phyloP scores from a whole-genome alignment of 2,113 vertebrate genomes.

The Gallinago paraguaiae region DNA sequence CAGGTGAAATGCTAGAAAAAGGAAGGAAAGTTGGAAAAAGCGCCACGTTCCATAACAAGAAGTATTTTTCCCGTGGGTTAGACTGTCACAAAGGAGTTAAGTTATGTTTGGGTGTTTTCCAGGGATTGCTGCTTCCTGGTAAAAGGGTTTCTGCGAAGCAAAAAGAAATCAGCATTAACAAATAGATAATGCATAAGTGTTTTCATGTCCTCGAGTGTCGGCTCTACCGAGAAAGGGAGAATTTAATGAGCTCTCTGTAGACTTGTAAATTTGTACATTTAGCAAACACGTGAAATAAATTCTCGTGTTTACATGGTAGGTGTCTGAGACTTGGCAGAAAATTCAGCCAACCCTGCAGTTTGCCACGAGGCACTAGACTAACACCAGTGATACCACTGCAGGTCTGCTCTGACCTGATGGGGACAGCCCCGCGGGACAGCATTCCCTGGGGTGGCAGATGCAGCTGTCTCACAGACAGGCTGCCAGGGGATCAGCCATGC shows the following conservation, averaged over 20 bases:
- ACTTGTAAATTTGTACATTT: not conserved
- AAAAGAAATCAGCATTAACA: not conserved
- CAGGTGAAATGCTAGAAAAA: not conserved
- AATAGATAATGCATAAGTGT: fast-evolving
- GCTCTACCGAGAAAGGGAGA: not conserved
- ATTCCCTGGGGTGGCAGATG: not conserved
- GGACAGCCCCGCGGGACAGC: fast-evolving
- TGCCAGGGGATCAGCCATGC: too few species aligned
- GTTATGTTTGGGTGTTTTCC: not conserved
- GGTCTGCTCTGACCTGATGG: fast-evolving
- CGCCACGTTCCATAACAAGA: fast-evolving
- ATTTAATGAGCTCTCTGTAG: not conserved
- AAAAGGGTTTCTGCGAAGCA: not conserved
- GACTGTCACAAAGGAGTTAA: fast-evolving
- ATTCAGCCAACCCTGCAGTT: not conserved
- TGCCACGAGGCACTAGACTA: not conserved
- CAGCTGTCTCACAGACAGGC: too few species aligned
- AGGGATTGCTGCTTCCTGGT: not conserved
- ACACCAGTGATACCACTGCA: not conserved
- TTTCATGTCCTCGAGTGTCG: not conserved
- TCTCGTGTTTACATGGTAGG: not conserved
- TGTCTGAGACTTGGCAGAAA: not conserved
- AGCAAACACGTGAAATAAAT: not conserved
- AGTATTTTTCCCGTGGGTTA: not conserved
- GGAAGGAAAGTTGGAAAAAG: not conserved